Evolutionary conservation across 2,113 vertebrate species (phyloP), one percentile per base, ranked within the genome.

Genomic region (Oryzias melastigma): DNA sequence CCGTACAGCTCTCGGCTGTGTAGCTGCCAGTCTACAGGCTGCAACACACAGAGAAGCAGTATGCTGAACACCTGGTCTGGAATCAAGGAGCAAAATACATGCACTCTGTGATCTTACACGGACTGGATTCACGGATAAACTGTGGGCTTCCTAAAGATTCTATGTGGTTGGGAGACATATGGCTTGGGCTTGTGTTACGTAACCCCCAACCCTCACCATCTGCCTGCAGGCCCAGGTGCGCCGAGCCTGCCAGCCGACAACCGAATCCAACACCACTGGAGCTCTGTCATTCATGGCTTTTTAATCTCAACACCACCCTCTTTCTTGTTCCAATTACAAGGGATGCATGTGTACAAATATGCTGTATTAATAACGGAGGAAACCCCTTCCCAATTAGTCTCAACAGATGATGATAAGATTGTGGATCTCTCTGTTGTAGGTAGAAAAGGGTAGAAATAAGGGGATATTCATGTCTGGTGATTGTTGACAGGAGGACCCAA

Each of bases 131-230:
- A 18, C 62, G 71, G 65, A 61, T 51, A 54, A 85, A 77, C 80
- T 75, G 24, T 54, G 78, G 62, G 82, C 75, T 79, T 90, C 77
- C 85, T 82, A 77, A 89, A 90, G 86, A 87, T 88, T 88, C 73
- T 67, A 70, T 83, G 85, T 75, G 81, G 84, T 88, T 84, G 73
- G 78, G 83, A 88, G 91, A 88, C 91, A 92, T 91, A 91, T 90
- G 90, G 90, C 86, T 77, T 63, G 79, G 83, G 81, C 89, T 69
- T 71, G 87, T 82, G 88, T 91, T 89, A 89, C 27, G 65, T 88
- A 90, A 92, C 90, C 91, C 84, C 81, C 77, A 84, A 87, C 87
- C 89, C 85, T 85, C 73, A 75, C 89, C 89, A 90, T 92, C 89
- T 92, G 89, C 84, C 86, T 71, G 73, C 58, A 87, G 83, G 83